Evolutionary conservation across 2,113 vertebrate genomes (phyloP).

Genomic region (Shinisaurus crocodilurus): DNA sequence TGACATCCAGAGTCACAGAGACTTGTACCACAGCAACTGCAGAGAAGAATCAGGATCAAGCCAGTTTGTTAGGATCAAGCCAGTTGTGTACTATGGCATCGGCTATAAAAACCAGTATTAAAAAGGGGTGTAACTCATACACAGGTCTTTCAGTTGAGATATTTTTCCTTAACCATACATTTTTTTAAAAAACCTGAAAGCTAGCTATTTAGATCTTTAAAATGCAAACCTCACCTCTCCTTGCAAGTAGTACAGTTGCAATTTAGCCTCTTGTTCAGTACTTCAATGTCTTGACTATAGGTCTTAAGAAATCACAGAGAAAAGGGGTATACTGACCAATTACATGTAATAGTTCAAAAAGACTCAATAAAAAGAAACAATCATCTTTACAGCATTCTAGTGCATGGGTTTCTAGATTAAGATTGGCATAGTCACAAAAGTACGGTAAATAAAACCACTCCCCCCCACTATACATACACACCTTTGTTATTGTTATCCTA

Average conservation of each 20-base stretch:
- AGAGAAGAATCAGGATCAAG: background rate
- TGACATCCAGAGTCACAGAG: background rate
- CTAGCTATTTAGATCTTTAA: constrained; percentile 27
- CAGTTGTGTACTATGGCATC: background rate
- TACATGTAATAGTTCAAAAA: background rate
- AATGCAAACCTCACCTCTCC: background rate
- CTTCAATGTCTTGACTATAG: background rate
- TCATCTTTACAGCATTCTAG: background rate
- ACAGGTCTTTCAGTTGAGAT: background rate
- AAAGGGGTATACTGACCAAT: background rate
- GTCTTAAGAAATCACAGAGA: background rate
- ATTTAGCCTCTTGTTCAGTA: background rate
- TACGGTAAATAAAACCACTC: background rate
- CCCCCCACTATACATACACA: too few species aligned
- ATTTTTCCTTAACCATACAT: background rate
- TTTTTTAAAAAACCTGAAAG: background rate
- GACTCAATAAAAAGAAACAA: background rate
- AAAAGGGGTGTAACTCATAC: background rate
- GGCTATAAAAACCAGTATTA: background rate
- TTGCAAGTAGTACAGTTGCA: background rate
- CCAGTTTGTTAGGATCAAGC: background rate
- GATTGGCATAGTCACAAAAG: background rate
- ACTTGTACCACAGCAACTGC: background rate
- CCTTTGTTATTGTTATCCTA: background rate
- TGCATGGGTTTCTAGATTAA: background rate